Evolutionary conservation across 2,888 invertebrate genomes (phyloP).

Genomic region (Elysia crispata): DNA sequence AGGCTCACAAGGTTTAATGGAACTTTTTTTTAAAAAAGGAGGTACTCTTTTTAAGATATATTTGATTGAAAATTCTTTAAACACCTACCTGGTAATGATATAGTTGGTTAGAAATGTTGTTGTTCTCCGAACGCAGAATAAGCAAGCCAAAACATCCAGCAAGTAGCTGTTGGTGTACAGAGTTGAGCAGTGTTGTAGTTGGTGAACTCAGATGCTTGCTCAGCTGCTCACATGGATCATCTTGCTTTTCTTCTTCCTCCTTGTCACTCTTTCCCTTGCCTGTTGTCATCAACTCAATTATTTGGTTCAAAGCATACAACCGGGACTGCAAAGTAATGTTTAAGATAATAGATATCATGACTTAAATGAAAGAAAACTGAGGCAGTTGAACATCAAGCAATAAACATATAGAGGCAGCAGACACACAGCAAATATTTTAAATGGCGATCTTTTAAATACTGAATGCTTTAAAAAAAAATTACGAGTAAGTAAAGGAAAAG

Average conservation of each 20-base stretch:
- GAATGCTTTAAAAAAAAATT: neutral
- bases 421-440: neutral
- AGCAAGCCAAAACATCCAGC: constrained; percentile 81
- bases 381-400: no score
- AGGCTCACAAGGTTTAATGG: no score
- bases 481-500: neutral
- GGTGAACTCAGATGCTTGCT: constrained; percentile 40
- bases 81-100: constrained; percentile 79
- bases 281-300: constrained; percentile 76
- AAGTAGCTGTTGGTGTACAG: constrained; percentile 80
- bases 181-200: constrained; percentile 72
- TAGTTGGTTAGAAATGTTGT: constrained; percentile 75
- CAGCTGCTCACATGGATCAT: neutral
- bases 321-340: constrained; percentile 71
- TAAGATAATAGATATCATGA: neutral
- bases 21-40: no score
- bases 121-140: constrained; percentile 58
- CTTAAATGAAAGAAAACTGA: neutral
- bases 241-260: neutral
- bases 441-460: neutral
- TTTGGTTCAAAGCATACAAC: constrained; percentile 77
- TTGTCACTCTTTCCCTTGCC: constrained; percentile 62
- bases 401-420: no score
- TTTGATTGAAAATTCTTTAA: neutral
- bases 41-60: no score